Percentiles rank a stretch among this genome's conserved stretches.
Evolutionary conservation across 1,140 invertebrate species (phyloP).

Genomic region (Branchinecta lindahli): DNA sequence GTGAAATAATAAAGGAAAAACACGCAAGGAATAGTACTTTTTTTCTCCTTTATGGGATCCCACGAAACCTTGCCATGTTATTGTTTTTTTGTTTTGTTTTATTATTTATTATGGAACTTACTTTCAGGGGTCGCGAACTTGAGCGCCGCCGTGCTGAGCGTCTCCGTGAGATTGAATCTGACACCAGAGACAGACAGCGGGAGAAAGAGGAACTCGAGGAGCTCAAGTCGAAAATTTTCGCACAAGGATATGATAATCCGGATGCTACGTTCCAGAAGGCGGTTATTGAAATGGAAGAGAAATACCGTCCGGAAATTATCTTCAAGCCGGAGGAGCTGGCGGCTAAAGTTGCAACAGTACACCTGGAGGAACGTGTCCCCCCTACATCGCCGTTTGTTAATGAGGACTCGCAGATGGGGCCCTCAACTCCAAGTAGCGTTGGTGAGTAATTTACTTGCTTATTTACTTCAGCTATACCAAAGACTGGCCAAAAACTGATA

Average conservation of each 20-base stretch:
- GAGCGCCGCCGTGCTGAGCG: conserved; percentile 71
- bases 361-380: background rate
- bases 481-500: no score
- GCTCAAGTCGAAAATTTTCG: conserved; percentile 61
- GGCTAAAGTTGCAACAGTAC: background rate
- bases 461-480: no score
- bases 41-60: no score
- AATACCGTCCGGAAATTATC: background rate
- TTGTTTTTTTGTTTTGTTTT: background rate
- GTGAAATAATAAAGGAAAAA: no score
- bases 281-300: conserved; percentile 21
- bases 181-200: conserved; percentile 69
- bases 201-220: conserved; percentile 87
- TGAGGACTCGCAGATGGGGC: background rate
- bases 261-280: conserved; percentile 63
- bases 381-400: background rate
- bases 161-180: conserved; percentile 77
- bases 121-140: conserved; percentile 61
- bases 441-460: background rate
- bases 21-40: no score
- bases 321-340: background rate
- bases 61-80: background rate
- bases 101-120: background rate
- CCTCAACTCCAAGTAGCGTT: background rate
- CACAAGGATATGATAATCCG: conserved; percentile 61